Evolutionary conservation across 2,888 invertebrate species (phyloP), one percentile per base, ranked within the genome.

Genomic region (Exephanes ischioxanthus): DNA sequence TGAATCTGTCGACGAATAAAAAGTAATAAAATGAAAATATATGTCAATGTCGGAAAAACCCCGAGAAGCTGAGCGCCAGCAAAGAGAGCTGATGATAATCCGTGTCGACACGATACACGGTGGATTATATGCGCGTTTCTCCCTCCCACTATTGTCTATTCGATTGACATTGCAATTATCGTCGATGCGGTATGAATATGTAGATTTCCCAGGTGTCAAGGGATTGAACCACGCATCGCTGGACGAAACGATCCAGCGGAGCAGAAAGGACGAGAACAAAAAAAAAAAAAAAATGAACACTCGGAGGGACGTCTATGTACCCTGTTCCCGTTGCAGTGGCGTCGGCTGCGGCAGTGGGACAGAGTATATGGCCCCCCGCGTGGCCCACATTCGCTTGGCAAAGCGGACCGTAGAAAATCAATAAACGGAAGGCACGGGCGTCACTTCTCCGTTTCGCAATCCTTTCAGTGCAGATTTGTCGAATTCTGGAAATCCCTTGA

Each of bases 341-440:
- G 82, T 19, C 66, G 55, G 55, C 67, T 48, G 67, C 71, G 70
- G 63, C 72, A 70, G 77, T 67, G 76, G 66, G 61, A 45, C 63
- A 58, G 72, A 76, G 72, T 71, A 66, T 67, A 80, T 80, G 72
- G 63, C 68, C 70, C 80, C 66, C 61, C 53, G 68, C 84, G 87
- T 92, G 91, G 90, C 93, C 91, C 92, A 92, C 89, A 91, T 92
- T 89, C 89, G 85, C 88, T 88, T 84, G 88, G 86, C 84, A 84
- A 88, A 88, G 87, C 88, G 87, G 83, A 84, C 90, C 90, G 91
- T 80, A 75, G 85, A 87, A 91, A 93, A 93, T 93, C 93, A 93
- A 93, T 93, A 93, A 93, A 91, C 92, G 92, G 92, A 93, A 93
- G 91, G 91, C 89, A 83, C 83, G 68, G 76, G 67, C 71, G 87